Base-by-base conservation (phyloP, 2,113 vertebrate genomes). In the Limanda limanda region DNA sequence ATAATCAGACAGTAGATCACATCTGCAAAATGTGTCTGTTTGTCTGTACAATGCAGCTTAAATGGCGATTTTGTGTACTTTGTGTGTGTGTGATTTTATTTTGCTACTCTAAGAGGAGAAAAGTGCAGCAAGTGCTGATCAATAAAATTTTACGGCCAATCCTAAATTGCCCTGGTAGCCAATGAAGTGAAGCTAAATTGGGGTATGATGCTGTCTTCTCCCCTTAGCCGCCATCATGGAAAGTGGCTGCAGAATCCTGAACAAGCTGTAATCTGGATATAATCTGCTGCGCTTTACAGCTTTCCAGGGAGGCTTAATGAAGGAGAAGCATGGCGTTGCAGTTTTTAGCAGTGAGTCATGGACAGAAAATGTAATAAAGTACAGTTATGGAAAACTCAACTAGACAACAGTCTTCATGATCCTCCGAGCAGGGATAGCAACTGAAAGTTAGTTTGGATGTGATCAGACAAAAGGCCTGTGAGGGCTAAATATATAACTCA, bases 131-230 rank as follows among this genome's bases (percentile, higher is more conserved):
- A 68, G 57, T 64, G 61, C 63, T 78, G 79, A 88, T 91, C 88
- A 83, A 90, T 89, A 88, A 81, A 45, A 78, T 84, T 84, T 88
- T 85, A 89, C 73, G 85, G 74, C 88, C 85, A 83, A 83, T 68
- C 68, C 78, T 69, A 74, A 88, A 89, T 81, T 71, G 75, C 74
- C 37, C 45, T 18, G 6, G 47, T 83, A 72, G 68, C 79, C 74
- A 86, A 56, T 83, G 78, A 78, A 86, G 81, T 83, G 71, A 71
- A 69, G 79, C 71, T 76, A 68, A 86, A 86, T 61, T 21, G 25
- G 65, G 57, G 74, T 74, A 86, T 79, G 71, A 76, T 83, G 51
- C 64, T 74, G 79, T 76, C 74, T 64, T 79, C 54, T 86, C 51
- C 71, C 73, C 77, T 76, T 58, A 85, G 15, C 48, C 63, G 24